phyloP scores from a whole-genome alignment of 2,113 vertebrate species.

The Nothoprocta perdicaria region DNA sequence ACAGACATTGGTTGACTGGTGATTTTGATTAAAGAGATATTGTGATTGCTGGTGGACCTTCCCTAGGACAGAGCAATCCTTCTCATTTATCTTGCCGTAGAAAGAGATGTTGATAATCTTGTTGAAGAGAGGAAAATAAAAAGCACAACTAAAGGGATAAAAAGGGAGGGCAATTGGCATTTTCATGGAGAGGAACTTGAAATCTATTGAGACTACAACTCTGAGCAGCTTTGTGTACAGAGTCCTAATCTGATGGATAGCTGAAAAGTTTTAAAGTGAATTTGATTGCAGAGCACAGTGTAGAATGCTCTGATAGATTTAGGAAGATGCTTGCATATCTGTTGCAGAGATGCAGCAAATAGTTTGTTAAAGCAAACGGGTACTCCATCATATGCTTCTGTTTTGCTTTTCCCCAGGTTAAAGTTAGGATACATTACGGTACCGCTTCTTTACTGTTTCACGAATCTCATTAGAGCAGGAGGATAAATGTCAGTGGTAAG shows the following conservation, averaged over 20 bases:
- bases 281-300: not conserved
- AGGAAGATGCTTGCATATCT: not conserved
- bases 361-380: not conserved
- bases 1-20: not conserved
- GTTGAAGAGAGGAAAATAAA: not conserved
- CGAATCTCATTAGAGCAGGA: not conserved
- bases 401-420: not conserved
- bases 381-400: not conserved
- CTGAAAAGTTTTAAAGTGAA: not conserved
- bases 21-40: conserved; percentile 46
- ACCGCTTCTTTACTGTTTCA: not conserved
- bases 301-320: not conserved
- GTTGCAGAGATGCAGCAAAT: not conserved
- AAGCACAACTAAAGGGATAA: not conserved
- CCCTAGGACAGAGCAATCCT: not conserved
- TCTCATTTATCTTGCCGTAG: conserved; percentile 15
- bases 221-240: not conserved
- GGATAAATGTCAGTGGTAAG: not conserved
- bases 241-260: not conserved
- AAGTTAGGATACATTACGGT: not conserved
- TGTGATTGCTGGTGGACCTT: conserved; percentile 31
- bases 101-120: conserved; percentile 6
- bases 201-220: not conserved
- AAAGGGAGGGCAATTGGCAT: not conserved
- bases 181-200: not conserved